Base-by-base conservation (phyloP, 2,113 vertebrate genomes). In the Athene noctua region DNA sequence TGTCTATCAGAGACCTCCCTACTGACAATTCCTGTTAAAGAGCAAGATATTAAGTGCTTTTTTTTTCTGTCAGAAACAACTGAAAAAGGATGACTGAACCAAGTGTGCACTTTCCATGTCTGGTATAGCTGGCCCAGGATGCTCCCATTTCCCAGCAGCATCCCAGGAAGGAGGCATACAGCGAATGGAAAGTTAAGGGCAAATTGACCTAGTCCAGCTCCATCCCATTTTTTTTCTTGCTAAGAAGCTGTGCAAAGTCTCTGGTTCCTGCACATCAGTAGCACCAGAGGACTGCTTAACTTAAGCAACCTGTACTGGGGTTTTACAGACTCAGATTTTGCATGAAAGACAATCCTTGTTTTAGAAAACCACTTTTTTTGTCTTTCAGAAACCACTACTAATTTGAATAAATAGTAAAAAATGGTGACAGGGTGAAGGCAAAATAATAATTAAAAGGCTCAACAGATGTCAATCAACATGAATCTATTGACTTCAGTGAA, bases 361-460 rank as follows among this genome's bases (percentile, higher is more conserved):
- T 47, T 52, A 49, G 55, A 86, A 90, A 80, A 58, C 7, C 4
- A 20, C 6, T 46, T 63, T 15, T 89, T 95, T 85, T 82, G 51
- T 86, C 26, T 36, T 91, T 92, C 80, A 75, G 70, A 92, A 95
- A 75, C 10, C 27, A 68, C 34, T 6, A 32, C 1, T 30, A 67
- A 74, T 84, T 79, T 74, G 75, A 92, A 81, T 75, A 79, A 78
- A 40, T 7, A 63, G 10, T 63, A 68, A 93, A 92, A 95, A 32
- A 0, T 1, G 5, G 30, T 30, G 32, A 25, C 42, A 58, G 6
- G 10, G 3, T 1, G 4, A 79, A 72, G 11, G 25, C 7, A 66
- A 54, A 63, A 42, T 38, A 29, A 2, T 4, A 78, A 67, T 55
- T 9, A 66, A 74, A 57, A 74, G 5, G 4, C 12, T 87, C 42